Percentiles rank a stretch among this genome's conserved stretches.
Evolutionary conservation across 2,797 vertebrate species (phyloP).

Genomic region (Betta splendens): DNA sequence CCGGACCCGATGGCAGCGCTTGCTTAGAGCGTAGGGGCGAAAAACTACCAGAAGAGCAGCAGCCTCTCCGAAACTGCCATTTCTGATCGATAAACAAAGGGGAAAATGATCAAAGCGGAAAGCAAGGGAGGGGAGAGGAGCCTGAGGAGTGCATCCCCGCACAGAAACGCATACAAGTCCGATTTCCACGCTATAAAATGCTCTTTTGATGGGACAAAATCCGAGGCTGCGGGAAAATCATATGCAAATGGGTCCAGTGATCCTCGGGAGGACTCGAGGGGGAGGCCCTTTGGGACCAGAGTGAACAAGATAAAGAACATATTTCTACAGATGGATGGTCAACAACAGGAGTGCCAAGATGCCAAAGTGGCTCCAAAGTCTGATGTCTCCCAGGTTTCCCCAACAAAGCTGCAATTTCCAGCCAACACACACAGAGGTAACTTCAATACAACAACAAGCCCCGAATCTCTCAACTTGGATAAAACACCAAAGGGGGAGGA

Average conservation of each 20-base stretch:
- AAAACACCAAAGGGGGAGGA: slow-evolving; percentile 86
- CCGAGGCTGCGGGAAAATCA: slow-evolving; percentile 76
- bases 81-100: slow-evolving; percentile 26
- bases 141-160: slow-evolving; percentile 91
- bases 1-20: slow-evolving; percentile 63
- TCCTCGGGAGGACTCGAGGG: slow-evolving; percentile 81
- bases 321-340: slow-evolving; percentile 92
- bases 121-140: slow-evolving; percentile 89
- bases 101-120: slow-evolving; percentile 91
- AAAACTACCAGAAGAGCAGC: slow-evolving; percentile 32
- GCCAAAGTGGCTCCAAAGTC: slow-evolving; percentile 71
- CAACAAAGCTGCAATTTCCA: slow-evolving; percentile 78
- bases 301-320: slow-evolving; percentile 96
- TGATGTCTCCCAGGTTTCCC: slow-evolving; percentile 75
- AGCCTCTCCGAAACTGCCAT: slow-evolving; percentile 13
- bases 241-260: slow-evolving; percentile 86
- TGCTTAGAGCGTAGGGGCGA: slow-evolving; percentile 43
- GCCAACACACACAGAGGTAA: slow-evolving; percentile 78
- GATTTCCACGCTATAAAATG: slow-evolving; percentile 95
- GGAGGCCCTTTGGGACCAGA: slow-evolving; percentile 85
- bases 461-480: slow-evolving; percentile 75
- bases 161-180: slow-evolving; percentile 92
- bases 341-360: slow-evolving; percentile 80
- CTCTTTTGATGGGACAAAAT: slow-evolving; percentile 89
- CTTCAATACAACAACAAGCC: slow-evolving; percentile 71